These are phyloP conservation scores for Lepidocolaptes lacrymiger DNA, from an alignment of 2,797 vertebrate species.

Conservation along the genomic window DNA sequence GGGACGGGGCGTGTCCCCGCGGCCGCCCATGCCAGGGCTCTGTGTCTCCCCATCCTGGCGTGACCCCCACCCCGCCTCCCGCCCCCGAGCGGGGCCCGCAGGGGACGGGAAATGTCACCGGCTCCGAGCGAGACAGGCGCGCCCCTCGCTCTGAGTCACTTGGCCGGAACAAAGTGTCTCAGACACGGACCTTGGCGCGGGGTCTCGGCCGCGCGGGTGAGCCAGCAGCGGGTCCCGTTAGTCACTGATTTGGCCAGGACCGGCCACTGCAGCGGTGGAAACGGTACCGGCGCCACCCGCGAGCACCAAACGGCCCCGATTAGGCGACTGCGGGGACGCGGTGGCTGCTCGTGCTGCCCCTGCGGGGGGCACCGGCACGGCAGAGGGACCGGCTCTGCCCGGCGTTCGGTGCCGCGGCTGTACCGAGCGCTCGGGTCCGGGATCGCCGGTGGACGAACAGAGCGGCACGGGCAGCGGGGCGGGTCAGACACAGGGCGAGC, in stretches of 20 bases:
- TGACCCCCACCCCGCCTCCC: neutral
- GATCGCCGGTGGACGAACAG: neutral
- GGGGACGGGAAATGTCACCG: neutral
- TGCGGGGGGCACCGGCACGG: neutral
- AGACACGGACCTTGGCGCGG: neutral
- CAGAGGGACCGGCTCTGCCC: neutral
- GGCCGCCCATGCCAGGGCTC: neutral
- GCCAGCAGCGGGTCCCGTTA: neutral
- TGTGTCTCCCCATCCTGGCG: neutral
- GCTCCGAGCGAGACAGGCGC: neutral
- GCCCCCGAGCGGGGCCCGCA: neutral
- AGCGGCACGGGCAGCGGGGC: neutral
- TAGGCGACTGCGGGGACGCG: neutral
- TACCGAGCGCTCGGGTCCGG: neutral
- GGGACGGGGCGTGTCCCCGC: neutral
- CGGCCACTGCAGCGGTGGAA: neutral
- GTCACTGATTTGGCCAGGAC: neutral
- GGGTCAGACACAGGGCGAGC: too few species aligned
- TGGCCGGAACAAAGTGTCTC: neutral
- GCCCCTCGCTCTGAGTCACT: neutral
- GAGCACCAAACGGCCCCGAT: neutral
- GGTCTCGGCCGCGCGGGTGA: neutral
- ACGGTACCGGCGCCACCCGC: too few species aligned
- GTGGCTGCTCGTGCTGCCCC: neutral
- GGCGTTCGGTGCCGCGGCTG: neutral